Base-by-base conservation (phyloP, 2,888 invertebrate genomes). In the Clanis bilineata region DNA sequence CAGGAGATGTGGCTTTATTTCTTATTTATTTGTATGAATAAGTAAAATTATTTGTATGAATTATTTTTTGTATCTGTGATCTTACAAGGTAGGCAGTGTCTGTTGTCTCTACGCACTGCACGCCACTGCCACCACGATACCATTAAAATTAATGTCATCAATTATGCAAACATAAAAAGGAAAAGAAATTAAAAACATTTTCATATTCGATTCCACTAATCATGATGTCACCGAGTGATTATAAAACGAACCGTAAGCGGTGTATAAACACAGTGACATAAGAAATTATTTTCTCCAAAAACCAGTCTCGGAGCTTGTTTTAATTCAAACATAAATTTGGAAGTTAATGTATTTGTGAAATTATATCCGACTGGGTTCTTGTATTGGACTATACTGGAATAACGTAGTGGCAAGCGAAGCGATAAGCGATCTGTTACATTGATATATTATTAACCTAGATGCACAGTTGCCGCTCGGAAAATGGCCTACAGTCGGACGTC, bases 311-410 rank as follows among this genome's bases (percentile, higher is more conserved):
- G 62, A 62, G 57, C 64, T 66, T 64, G 68, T 70, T 76, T 76
- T 81, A 75, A 73, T 77, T 70, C 63, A 68, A 63, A 65, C 74
- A 82, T 85, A 83, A 83, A 86, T 84, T 81, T 70, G 74, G 71
- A 62, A 72, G 72, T 74, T 78, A 79, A 82, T 79, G 79, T 62
- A 68, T 74, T 76, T 71, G 66, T 64, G 68, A 76, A 73, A 77
- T 77, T 71, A 73, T 72, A 76, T 81, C 79, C 77, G 66, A 62
- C 64, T 68, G 68, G 66, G 71, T 72, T 72, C 70, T 64, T 61
- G 60, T 68, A 68, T 73, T 62, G 61, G 65, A 60, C 57, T 62
- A 59, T 64, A 68, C 57, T 36, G 61, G n/a, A 1, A 3, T 62
- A 1, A 56, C 45, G 57, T 59, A 47, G 58, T 64, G 47, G n/a